Evolutionary conservation across 2,888 invertebrate species (phyloP).

Genomic region (Stenodema calcarata): DNA sequence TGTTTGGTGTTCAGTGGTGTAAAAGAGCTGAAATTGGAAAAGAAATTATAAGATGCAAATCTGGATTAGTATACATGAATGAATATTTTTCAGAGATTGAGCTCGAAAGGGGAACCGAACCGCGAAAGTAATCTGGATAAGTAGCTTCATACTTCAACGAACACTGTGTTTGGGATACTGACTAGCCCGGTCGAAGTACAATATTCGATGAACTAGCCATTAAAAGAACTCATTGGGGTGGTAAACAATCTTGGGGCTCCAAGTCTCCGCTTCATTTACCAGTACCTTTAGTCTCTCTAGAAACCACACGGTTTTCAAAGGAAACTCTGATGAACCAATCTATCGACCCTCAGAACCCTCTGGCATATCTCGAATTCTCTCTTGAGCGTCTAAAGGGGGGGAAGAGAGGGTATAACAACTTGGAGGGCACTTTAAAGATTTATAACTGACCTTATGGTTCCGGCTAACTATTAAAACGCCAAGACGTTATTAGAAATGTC

Average conservation of each 20-base stretch:
- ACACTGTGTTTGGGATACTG: neutral
- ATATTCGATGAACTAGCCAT: neutral
- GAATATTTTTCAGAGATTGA: too few species aligned
- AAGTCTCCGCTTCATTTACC: neutral
- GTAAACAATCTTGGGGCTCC: neutral
- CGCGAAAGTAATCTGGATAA: neutral
- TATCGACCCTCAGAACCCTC: neutral
- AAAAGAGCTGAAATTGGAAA: too few species aligned
- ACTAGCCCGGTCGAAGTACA: neutral
- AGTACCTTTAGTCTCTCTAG: neutral
- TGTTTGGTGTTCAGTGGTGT: too few species aligned
- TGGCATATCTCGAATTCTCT: neutral
- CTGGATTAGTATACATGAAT: too few species aligned
- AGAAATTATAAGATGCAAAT: too few species aligned
- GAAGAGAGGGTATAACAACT: neutral
- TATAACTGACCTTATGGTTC: neutral
- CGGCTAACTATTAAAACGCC: constrained; percentile 12
- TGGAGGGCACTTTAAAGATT: constrained; percentile 2
- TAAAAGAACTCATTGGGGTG: neutral
- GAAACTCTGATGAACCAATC: neutral
- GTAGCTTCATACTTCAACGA: neutral
- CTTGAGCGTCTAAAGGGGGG: neutral
- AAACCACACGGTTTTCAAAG: neutral
- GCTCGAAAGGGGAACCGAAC: too few species aligned
- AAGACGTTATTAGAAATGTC: constrained; percentile 16